Evolutionary conservation across 2,113 vertebrate genomes (phyloP).

Genomic region (Muntiacus muntjak): DNA sequence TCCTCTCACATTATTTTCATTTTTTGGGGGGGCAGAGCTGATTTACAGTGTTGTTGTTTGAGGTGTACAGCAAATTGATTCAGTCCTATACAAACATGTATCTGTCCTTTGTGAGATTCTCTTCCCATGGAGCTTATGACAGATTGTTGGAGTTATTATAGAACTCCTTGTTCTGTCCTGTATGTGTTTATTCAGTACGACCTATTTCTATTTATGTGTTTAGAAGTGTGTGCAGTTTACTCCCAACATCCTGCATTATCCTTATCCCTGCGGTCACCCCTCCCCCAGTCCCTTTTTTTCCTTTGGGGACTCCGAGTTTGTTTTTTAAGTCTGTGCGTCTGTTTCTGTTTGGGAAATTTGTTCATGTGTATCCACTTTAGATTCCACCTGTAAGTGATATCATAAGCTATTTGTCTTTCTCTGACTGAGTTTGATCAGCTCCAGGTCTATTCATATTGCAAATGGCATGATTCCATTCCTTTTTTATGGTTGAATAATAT

Average conservation of each 20-base stretch:
- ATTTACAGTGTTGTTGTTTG: not conserved
- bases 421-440: not conserved
- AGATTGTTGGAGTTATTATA: not conserved
- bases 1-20: not conserved
- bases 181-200: not conserved
- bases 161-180: not conserved
- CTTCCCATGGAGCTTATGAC: not conserved
- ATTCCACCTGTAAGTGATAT: too few relatives aligned
- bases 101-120: not conserved
- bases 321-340: too few relatives aligned
- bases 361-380: too few relatives aligned
- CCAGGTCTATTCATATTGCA: not conserved
- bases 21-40: not conserved
- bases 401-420: too few relatives aligned
- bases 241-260: too few relatives aligned
- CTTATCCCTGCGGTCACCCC: too few relatives aligned
- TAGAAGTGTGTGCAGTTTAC: not conserved
- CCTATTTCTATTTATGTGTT: not conserved
- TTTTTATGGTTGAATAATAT: not conserved
- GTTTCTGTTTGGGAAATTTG: too few relatives aligned
- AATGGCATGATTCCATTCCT: not conserved
- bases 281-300: too few relatives aligned
- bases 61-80: not conserved
- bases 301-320: too few relatives aligned
- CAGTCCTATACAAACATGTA: not conserved